Base-by-base conservation (phyloP, 1,140 invertebrate genomes). In the Solenopsis fugax region DNA sequence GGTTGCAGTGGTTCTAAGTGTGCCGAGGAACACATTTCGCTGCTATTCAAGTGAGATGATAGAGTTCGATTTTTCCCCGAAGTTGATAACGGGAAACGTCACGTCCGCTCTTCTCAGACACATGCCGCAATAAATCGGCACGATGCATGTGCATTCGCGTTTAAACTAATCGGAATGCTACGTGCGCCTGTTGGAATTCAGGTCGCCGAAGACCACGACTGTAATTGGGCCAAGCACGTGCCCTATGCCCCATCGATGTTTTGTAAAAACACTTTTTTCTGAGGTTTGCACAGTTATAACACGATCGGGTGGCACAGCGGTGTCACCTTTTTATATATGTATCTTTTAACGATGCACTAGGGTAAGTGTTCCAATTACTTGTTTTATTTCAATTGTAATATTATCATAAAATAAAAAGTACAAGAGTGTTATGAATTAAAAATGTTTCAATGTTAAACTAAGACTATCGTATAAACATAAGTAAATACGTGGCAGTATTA, bases 171-270 rank as follows among this genome's bases (percentile, higher is more conserved):
- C 5, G 58, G 75, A 78, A 37, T 50, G 58, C 29, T 64, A 65
- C 12, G 45, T 78, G 41, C 29, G 58, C 60, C 48, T 37, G 12
- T 1, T 37, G 45, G 60, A 78, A 78, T 78, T 78, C 29, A 34
- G 76, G 76, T 78, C 45, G 29, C n/a, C 12, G 24, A 65, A 65
- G 58, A 37, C 16, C 45, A 52, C 5, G 45, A 52, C 29, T 24
- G 41, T 50, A 78, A 62, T 77, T 77, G 56, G 41, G 73, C 16
- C 73, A 60, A 77, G 21, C 37, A 45, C 13, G 69, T 76, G 10
- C 16, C 21, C 37, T 76, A 29, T 76, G 21, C n/a, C 10, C 10
- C 24, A 34, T 50, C 18, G 45, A 64, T 41, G 6, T 65, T 78
- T 50, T 48, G 16, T 50, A 48, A 37, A 48, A 16, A 4, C 9